Percentiles rank a stretch among this genome's conserved stretches.
phyloP scores from a whole-genome alignment of 1,140 invertebrate species.

The Drosophila pallidifrons region DNA sequence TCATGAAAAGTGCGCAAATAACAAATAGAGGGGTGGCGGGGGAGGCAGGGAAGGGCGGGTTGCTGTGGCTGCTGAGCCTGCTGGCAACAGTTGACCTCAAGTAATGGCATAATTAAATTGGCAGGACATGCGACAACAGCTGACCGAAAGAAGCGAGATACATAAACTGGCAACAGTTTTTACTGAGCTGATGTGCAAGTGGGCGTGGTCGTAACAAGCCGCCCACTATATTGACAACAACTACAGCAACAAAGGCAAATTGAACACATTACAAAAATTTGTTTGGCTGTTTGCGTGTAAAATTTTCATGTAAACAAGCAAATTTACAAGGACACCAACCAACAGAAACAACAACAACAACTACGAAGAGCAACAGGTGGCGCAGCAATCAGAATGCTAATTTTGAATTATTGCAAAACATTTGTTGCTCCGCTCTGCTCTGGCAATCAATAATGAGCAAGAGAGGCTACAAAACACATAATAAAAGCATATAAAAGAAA shows the following conservation, averaged over 20 bases:
- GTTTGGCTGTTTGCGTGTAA: slow-evolving; percentile 59
- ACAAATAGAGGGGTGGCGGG: slow-evolving; percentile 36
- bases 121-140: slow-evolving; percentile 37
- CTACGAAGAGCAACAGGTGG: slow-evolving; percentile 49
- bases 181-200: slow-evolving; percentile 24
- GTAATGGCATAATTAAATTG: slow-evolving; percentile 79
- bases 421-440: slow-evolving; percentile 13
- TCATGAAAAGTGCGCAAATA: slow-evolving; percentile 63
- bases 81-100: slow-evolving; percentile 51
- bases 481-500: slow-evolving; percentile 17
- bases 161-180: slow-evolving; percentile 25
- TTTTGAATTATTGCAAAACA: slow-evolving; percentile 52
- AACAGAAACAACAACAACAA: slow-evolving; percentile 33
- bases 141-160: slow-evolving; percentile 10
- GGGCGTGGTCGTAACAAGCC: slow-evolving; percentile 19
- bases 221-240: slow-evolving; percentile 23
- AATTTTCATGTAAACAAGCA: slow-evolving; percentile 71
- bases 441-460: slow-evolving; percentile 1
- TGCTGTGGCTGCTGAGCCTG: neutral
- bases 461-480: neutral
- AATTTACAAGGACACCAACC: slow-evolving; percentile 57
- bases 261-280: slow-evolving; percentile 42
- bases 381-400: slow-evolving; percentile 25
- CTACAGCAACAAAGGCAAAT: slow-evolving; percentile 39
- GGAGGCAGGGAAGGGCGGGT: neutral